phyloP scores from a whole-genome alignment of 2,797 vertebrate species.

The Bradypodion ventrale region DNA sequence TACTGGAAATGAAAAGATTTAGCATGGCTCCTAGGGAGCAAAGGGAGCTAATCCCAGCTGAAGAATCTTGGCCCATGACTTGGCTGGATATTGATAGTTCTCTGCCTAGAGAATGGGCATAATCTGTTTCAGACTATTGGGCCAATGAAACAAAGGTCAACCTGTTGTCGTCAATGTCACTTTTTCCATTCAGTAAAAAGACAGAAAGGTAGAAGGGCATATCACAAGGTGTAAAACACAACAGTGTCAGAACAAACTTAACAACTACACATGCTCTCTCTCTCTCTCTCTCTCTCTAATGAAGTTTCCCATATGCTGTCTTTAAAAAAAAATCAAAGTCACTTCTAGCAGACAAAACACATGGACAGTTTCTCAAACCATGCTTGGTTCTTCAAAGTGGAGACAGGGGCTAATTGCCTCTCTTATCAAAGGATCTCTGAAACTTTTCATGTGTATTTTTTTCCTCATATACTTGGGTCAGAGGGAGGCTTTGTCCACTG shows the following conservation, averaged over 20 bases:
- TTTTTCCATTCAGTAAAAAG: not conserved
- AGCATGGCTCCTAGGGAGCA: not conserved
- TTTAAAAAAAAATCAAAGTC: no score
- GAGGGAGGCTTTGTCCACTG: not conserved
- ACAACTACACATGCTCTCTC: not conserved
- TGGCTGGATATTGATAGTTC: not conserved
- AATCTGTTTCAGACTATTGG: not conserved
- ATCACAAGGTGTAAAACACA: not conserved
- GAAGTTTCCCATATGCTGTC: no score
- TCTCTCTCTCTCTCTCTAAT: no score
- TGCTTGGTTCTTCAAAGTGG: fast-evolving
- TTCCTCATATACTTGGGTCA: not conserved
- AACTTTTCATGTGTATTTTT: not conserved
- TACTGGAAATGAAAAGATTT: not conserved
- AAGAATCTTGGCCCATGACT: not conserved
- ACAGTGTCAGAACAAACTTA: not conserved
- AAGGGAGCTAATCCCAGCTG: not conserved
- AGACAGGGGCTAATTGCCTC: not conserved
- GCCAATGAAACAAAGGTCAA: not conserved
- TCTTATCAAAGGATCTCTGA: not conserved
- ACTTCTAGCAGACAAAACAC: not conserved
- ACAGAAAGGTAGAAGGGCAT: no score
- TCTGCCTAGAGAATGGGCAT: not conserved
- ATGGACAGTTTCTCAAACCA: conserved; percentile 3
- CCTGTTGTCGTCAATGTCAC: not conserved